Percentiles rank a stretch among this genome's conserved stretches.
Evolutionary conservation across 2,113 vertebrate genomes (phyloP).

Genomic region (Urocolius indicus): DNA sequence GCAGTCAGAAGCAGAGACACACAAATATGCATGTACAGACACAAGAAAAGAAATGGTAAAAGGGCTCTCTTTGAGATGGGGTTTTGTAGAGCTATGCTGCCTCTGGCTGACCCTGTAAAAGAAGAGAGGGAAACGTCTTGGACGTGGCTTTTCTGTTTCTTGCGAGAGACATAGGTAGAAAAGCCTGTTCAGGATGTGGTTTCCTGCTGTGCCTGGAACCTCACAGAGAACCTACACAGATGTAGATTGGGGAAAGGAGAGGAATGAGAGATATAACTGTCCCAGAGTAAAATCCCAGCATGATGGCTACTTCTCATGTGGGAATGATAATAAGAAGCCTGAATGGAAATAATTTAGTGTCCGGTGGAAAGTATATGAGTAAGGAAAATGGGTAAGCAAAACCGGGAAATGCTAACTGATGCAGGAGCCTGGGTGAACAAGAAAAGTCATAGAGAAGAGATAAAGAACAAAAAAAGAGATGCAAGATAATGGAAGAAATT

Average conservation of each 20-base stretch:
- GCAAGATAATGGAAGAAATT: background rate
- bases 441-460: background rate
- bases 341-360: background rate
- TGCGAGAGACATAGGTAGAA: fast-evolving
- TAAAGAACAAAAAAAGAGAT: background rate
- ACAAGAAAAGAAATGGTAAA: background rate
- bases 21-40: fast-evolving
- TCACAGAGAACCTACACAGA: fast-evolving
- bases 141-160: background rate
- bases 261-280: background rate
- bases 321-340: background rate
- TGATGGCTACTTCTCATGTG: background rate
- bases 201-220: background rate
- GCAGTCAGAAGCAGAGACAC: background rate
- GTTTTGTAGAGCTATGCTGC: background rate
- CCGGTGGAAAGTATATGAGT: background rate
- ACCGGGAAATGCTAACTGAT: background rate
- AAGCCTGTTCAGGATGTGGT: fast-evolving
- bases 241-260: background rate
- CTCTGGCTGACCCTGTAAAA: background rate
- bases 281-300: background rate
- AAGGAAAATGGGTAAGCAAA: background rate
- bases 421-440: background rate
- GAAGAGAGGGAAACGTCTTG: background rate
- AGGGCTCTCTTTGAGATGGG: background rate